A percentile compares a stretch with the other conserved stretches of the same genome.
phyloP scores from a whole-genome alignment of 2,888 invertebrate species.

The Agonopterix heracliana region DNA sequence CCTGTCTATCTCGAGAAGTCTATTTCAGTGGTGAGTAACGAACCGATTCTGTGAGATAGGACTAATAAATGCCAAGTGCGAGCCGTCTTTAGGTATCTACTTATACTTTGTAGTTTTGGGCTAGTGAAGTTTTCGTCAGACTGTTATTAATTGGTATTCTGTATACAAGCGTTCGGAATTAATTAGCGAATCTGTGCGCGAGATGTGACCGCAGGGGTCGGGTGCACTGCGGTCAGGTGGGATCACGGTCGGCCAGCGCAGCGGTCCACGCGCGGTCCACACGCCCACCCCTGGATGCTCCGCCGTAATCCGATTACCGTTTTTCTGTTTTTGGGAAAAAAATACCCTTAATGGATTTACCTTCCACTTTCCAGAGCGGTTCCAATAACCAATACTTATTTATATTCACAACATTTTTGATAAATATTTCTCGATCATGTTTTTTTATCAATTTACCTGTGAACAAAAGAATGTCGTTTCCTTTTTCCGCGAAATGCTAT shows the following conservation, averaged over 20 bases:
- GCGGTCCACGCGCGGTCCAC: conserved; percentile 28
- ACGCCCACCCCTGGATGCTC: conserved; percentile 42
- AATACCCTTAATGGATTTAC: conserved; percentile 25
- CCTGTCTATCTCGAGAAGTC: no score
- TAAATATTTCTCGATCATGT: no score
- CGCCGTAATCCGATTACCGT: conserved; percentile 49
- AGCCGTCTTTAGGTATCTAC: no score
- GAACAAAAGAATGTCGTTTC: no score
- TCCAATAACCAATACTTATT: no score
- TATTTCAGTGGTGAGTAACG: no score
- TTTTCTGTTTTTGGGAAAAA: conserved; percentile 37
- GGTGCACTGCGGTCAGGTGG: conserved; percentile 14
- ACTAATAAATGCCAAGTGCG: no score
- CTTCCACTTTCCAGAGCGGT: neutral
- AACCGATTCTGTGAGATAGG: neutral
- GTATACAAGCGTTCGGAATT: conserved; percentile 40
- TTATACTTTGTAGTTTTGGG: no score
- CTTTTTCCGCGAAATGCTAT: no score
- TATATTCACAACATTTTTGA: no score
- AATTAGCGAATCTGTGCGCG: conserved; percentile 18
- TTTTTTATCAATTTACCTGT: no score
- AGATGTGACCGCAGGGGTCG: conserved; percentile 24
- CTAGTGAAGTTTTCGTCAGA: neutral
- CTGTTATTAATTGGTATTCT: conserved; percentile 5
- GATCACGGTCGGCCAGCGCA: conserved; percentile 3